These are phyloP conservation scores for Plectus sambesii DNA, from an alignment of 1,140 invertebrate species.

Conservation along the genomic window DNA sequence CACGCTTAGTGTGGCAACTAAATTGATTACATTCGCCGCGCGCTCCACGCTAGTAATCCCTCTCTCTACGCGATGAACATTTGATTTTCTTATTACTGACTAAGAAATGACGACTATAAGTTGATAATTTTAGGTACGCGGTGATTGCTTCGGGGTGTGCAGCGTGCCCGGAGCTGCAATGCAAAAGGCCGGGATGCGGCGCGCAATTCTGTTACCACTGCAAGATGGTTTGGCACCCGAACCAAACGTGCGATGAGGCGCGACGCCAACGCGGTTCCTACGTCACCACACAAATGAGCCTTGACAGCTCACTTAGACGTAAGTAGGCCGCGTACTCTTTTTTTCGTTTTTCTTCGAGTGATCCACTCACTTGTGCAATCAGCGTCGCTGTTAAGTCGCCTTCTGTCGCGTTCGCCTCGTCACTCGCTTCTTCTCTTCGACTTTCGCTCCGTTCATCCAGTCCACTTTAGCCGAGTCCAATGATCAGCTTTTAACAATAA, in stretches of 20 bases:
- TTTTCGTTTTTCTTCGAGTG: conserved; percentile 61
- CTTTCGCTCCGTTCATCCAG: too few relatives aligned
- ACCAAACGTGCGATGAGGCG: conserved; percentile 88
- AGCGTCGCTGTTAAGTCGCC: too few relatives aligned
- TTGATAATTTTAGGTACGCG: conserved; percentile 61
- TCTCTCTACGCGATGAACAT: too few relatives aligned
- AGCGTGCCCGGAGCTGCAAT: conserved; percentile 82
- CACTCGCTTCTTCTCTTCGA: conserved; percentile 31
- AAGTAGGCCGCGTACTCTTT: conserved; percentile 59
- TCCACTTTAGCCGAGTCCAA: too few relatives aligned
- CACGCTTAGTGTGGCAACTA: too few relatives aligned
- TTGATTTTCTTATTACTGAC: too few relatives aligned
- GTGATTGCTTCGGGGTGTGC: conserved; percentile 89
- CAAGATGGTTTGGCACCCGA: conserved; percentile 75
- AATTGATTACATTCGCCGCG: too few relatives aligned
- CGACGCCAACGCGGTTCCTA: conserved; percentile 48
- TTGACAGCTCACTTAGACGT: conserved; percentile 26
- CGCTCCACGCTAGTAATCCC: too few relatives aligned
- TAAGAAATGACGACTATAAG: too few relatives aligned
- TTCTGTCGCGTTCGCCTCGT: conserved; percentile 11
- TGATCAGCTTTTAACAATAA: too few relatives aligned
- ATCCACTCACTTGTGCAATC: too few relatives aligned
- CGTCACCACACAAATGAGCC: conserved; percentile 18
- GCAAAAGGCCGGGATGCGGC: conserved; percentile 77
- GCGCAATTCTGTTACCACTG: conserved; percentile 95